Conservation (phyloP, 92 coral and sea anemone genomes). For the Palythoa grandiflora region DNA sequence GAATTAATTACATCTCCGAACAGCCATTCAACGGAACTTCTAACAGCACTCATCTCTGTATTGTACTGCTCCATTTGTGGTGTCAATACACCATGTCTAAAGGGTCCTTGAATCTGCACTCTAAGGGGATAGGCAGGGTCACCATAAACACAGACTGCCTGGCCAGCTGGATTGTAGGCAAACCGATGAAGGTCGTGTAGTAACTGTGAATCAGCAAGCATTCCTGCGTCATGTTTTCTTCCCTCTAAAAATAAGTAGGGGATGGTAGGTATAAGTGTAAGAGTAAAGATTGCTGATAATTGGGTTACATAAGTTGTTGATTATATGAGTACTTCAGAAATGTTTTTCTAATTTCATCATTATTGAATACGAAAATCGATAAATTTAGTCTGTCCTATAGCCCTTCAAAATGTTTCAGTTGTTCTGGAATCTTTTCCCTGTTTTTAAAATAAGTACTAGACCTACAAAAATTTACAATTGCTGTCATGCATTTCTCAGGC, state of each 20-base stretch:
- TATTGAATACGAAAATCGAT: background rate
- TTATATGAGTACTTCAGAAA: conserved; percentile 3
- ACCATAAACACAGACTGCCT: conserved; percentile 12
- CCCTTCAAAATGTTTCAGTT: conserved; percentile 22
- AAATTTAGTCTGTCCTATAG: conserved; percentile 26
- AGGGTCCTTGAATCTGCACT: background rate
- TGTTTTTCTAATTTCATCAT: background rate
- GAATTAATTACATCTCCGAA: conserved; percentile 44
- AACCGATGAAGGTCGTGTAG: conserved; percentile 44
- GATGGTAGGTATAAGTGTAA: conserved; percentile 48
- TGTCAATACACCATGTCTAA: too few relatives aligned
- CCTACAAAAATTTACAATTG: conserved; percentile 36
- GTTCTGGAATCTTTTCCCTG: background rate
- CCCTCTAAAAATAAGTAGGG: conserved; percentile 25
- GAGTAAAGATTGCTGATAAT: conserved; percentile 49
- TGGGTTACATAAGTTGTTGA: conserved; percentile 49
- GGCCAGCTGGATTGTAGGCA: conserved; percentile 55
- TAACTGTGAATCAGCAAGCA: conserved; percentile 50
- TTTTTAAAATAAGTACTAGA: background rate
- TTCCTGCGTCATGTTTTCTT: background rate
- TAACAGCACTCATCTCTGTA: conserved; percentile 45
- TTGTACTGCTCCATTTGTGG: conserved; percentile 32
- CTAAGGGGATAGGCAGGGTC: background rate
- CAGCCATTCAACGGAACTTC: conserved; percentile 45
- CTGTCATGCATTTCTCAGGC: conserved; percentile 27